A percentile compares a stretch with the other conserved stretches of the same genome.
Conservation (phyloP, 2,113 vertebrate species). For the Pollachius pollachius region DNA sequence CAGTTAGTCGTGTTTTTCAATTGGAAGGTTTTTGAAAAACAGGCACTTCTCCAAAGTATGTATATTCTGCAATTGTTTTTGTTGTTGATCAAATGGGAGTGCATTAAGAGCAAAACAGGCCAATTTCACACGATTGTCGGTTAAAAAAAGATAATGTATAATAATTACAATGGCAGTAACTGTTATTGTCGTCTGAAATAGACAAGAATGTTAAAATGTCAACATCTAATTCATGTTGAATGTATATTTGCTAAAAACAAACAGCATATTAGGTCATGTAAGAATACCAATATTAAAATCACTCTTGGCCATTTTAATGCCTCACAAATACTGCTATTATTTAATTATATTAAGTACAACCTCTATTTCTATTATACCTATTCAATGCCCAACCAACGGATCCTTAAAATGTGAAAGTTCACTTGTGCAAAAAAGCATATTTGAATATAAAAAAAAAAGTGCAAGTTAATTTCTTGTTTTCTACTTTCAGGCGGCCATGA, state of each 20-base stretch:
- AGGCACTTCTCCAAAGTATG: conserved; percentile 64
- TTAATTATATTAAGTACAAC: conserved; percentile 6
- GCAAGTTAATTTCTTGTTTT: conserved; percentile 49
- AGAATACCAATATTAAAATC: conserved; percentile 24
- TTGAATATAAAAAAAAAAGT: conserved; percentile 59
- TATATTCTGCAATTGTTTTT: conserved; percentile 33
- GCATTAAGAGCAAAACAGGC: conserved; percentile 32
- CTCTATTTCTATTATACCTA: conserved; percentile 19
- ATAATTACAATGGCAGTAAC: conserved; percentile 10
- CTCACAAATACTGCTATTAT: conserved; percentile 23
- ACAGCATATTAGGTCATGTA: neutral
- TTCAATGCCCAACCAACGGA: conserved; percentile 48
- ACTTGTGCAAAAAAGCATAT: conserved; percentile 68
- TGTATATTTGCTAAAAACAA: neutral
- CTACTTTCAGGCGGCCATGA: conserved; percentile 41
- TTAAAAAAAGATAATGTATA: conserved; percentile 33
- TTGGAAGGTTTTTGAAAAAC: conserved; percentile 45
- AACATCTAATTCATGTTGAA: conserved; percentile 21
- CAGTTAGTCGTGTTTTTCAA: conserved; percentile 28
- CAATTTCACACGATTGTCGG: conserved; percentile 53
- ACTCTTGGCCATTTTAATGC: conserved; percentile 34
- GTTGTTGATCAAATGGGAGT: conserved; percentile 28
- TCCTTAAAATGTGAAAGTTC: conserved; percentile 59
- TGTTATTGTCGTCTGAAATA: conserved; percentile 21
- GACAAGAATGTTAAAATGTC: conserved; percentile 5